Conservation (phyloP, 2,113 vertebrate species). For the Cyprinus carpio region DNA sequence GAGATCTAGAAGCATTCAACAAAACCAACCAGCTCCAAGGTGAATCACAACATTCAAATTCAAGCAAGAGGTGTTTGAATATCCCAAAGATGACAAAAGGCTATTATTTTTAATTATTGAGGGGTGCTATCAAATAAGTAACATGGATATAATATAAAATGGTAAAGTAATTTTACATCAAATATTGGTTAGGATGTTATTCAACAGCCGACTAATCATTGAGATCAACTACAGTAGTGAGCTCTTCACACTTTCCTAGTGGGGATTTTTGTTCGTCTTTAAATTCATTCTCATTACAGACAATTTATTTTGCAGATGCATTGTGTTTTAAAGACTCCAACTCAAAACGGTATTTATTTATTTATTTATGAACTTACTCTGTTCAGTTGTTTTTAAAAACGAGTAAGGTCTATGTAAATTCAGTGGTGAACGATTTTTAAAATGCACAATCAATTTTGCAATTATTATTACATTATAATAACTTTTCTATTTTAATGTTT, state of each 20-base stretch:
- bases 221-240: not conserved
- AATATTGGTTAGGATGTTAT: not conserved
- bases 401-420: no score
- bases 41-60: not conserved
- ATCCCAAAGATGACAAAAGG: not conserved
- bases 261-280: not conserved
- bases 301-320: not conserved
- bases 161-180: not conserved
- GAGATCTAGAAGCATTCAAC: not conserved
- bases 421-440: no score
- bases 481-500: no score
- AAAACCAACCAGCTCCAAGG: not conserved
- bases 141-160: not conserved
- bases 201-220: not conserved
- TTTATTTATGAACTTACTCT: no score
- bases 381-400: no score
- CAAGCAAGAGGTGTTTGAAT: not conserved
- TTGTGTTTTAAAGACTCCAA: no score
- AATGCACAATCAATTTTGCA: not conserved
- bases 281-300: not conserved
- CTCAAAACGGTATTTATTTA: no score
- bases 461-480: not conserved
- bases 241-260: not conserved
- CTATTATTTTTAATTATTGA: not conserved
- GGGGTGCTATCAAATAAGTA: not conserved